phyloP scores from a whole-genome alignment of 2,888 invertebrate genomes.

The Andricus quercusramuli region DNA sequence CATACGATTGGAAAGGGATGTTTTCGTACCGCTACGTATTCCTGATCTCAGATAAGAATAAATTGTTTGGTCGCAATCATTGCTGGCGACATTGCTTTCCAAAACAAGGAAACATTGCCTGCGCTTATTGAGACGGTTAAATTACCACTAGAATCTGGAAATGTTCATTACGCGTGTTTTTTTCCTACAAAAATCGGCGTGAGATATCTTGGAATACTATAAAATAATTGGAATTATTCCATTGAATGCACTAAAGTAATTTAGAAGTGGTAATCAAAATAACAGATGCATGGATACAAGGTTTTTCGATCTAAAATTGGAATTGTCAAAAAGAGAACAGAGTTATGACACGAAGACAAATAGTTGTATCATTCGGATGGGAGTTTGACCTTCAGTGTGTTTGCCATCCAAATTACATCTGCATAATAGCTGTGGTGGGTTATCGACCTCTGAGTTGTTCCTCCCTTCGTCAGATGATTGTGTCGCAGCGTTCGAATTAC shows the following conservation, averaged over 20 bases:
- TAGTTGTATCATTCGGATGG: slow-evolving; percentile 44
- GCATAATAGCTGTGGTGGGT: slow-evolving; percentile 72
- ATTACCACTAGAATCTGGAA: no score
- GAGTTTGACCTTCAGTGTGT: slow-evolving; percentile 61
- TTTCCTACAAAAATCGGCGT: no score
- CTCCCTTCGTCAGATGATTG: slow-evolving; percentile 68
- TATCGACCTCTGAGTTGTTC: slow-evolving; percentile 69
- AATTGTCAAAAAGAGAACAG: not conserved
- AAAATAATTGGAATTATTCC: no score
- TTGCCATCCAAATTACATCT: slow-evolving; percentile 74
- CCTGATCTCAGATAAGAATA: not conserved
- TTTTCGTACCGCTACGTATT: not conserved
- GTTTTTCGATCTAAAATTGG: not conserved
- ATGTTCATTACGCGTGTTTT: no score
- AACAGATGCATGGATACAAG: not conserved
- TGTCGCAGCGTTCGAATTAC: slow-evolving; percentile 53
- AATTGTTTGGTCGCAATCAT: not conserved
- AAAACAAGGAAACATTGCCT: not conserved
- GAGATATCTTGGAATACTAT: no score
- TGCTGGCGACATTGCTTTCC: not conserved
- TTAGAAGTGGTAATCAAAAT: no score
- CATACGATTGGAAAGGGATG: slow-evolving; percentile 52
- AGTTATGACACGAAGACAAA: slow-evolving; percentile 16
- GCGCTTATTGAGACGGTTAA: no score
- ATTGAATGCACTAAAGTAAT: no score